Evolutionary conservation across 2,888 invertebrate species (phyloP), one percentile per base, ranked within the genome.

Genomic region (Drosophila helvetica): DNA sequence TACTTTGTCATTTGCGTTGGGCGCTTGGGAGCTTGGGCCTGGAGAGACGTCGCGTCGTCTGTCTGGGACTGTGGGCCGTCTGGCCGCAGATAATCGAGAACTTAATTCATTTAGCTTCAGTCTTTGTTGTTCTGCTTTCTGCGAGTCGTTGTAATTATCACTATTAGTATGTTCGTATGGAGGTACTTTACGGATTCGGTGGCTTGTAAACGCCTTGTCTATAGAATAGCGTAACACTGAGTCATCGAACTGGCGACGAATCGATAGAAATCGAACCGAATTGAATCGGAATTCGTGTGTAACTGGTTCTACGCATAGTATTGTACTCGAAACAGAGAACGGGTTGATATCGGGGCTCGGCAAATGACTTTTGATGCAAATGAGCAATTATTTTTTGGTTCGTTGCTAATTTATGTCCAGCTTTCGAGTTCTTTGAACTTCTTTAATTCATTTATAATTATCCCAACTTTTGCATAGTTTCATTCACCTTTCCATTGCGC

Each of bases 91-190:
- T 60, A 65, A 60, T 61, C 63, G 47, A 56, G 62, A 70, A 61
- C 64, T 73, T 77, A 65, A 80, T 78, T 80, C 65, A 76, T 76
- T 71, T 56, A 38, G 53, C 38, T 6, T 6, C n/a, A 42, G 10
- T 8, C 38, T 42, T 62, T 50, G 48, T 63, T 18, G 18, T 60
- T 70, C 55, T 15, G 56, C 64, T n/a, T 60, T 70, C 55, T 15
- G 56, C 64, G 55, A 47, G 25, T 54, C 19, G 45, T 48, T 65
- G 52, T 22, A 57, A 74, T 87, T 74, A 51, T 79, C 55, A 69
- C 71, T 59, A 59, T 70, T 58, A 66, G 65, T 75, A 60, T 63
- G 71, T 53, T 48, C 18, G 30, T n/a, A n/a, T n/a, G n/a, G n/a
- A n/a, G n/a, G 15, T 38, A 27, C 47, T 42, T 47, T 17, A 18